Evolutionary conservation across 2,113 vertebrate species (phyloP).

Genomic region (Tapirus terrestris): DNA sequence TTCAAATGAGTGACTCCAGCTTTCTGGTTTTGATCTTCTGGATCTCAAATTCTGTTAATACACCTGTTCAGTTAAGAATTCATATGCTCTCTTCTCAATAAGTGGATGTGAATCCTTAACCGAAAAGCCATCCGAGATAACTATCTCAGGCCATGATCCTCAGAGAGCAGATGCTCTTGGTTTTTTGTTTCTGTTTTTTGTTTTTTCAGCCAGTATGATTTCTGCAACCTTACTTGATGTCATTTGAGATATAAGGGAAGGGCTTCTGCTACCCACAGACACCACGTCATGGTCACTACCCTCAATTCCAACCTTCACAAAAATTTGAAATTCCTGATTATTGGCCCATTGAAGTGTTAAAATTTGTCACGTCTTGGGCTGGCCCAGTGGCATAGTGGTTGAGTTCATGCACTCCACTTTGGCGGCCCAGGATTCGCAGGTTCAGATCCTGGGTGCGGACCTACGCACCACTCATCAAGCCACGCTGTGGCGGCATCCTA

Average conservation of each 20-base stretch:
- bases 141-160: background rate
- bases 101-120: background rate
- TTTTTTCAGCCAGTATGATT: background rate
- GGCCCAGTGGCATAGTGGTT: too few relatives aligned
- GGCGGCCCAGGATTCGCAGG: too few relatives aligned
- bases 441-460: too few relatives aligned
- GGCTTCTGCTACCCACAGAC: background rate
- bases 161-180: background rate
- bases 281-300: background rate
- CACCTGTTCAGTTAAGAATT: conserved; percentile 37
- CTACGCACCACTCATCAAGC: too few relatives aligned
- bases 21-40: conserved; percentile 25
- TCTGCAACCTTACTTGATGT: background rate
- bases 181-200: background rate
- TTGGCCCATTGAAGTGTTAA: background rate
- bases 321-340: background rate
- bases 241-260: background rate
- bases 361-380: background rate
- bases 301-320: background rate
- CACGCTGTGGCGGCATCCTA: too few relatives aligned
- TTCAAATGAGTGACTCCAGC: background rate
- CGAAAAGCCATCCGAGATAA: background rate
- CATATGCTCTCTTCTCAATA: background rate
- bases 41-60: conserved; percentile 13
- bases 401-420: too few relatives aligned